A percentile compares a stretch with the other conserved stretches of the same genome.
These are phyloP conservation scores for Syndactyla subalaris DNA, from an alignment of 2,797 vertebrate species.

Conservation along the genomic window DNA sequence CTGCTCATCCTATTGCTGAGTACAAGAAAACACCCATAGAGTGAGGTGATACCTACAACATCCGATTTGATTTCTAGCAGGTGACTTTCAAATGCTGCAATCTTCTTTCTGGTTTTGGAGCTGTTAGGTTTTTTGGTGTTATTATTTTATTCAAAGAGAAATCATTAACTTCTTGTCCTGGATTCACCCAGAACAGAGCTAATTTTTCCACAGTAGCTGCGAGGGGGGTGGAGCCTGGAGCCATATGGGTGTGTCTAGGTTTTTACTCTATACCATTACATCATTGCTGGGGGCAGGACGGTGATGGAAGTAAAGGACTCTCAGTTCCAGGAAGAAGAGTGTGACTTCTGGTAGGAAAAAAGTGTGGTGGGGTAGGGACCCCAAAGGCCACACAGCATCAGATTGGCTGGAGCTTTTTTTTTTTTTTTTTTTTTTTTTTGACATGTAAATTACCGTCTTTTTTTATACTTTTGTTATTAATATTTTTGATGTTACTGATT, in stretches of 20 bases:
- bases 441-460: background rate
- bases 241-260: background rate
- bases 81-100: background rate
- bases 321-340: accelerated
- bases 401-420: too few species aligned
- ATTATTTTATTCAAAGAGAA: background rate
- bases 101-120: background rate
- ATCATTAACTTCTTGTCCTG: background rate
- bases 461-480: background rate
- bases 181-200: background rate
- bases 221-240: background rate
- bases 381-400: accelerated
- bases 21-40: background rate
- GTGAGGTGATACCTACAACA: background rate
- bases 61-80: background rate
- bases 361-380: background rate
- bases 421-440: background rate
- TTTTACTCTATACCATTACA: background rate
- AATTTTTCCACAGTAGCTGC: background rate
- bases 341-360: background rate
- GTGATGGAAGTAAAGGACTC: background rate
- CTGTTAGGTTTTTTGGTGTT: background rate
- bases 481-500: background rate
- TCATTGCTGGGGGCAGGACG: background rate
- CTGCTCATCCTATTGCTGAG: background rate